Base-by-base conservation (phyloP, 2,888 invertebrate genomes). In the Alitta virens region DNA sequence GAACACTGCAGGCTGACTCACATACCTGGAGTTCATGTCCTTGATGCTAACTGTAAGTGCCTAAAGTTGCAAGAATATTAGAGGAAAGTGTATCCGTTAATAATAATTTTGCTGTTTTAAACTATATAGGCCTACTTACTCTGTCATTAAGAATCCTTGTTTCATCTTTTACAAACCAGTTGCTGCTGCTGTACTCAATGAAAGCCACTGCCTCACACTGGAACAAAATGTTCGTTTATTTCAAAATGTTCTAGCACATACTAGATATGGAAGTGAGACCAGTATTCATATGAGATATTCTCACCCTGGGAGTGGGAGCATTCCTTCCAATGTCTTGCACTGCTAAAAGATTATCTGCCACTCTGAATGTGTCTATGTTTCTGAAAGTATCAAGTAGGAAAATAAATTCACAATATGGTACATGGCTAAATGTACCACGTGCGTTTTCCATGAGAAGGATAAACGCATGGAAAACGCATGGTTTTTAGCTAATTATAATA, bases 121-220 rank as follows among this genome's bases (percentile, higher is more conserved):
- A n/a, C n/a, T n/a, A n/a, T n/a, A n/a, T n/a, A n/a, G n/a, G n/a
- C n/a, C n/a, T n/a, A n/a, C 33, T 5, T 62, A 77, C 76, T 72
- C 71, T 73, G 59, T 69, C 69, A 27, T 60, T 60, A 3, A 60
- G 56, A 12, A 50, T 21, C 3, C 5, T 12, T 25, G 43, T 55
- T 16, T 63, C 66, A 33, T 56, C 53, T 46, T 68, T 68, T 46
- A 68, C 66, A 65, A 79, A 79, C 79, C 79, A 79, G 58, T 74
- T 74, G 18, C 72, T 72, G 66, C 73, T 76, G 62, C 64, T 71
- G 60, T 78, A 79, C 63, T 79, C 77, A 23, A 78, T 72, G 57
- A 79, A 49, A 56, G 72, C 74, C 59, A 79, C 72, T 54, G 77
- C 76, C 46, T 69, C 60, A 70, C 79, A 79, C 79, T 79, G 75